Evolutionary conservation across 2,797 vertebrate species (phyloP).

Genomic region (Margarornis squamiger): DNA sequence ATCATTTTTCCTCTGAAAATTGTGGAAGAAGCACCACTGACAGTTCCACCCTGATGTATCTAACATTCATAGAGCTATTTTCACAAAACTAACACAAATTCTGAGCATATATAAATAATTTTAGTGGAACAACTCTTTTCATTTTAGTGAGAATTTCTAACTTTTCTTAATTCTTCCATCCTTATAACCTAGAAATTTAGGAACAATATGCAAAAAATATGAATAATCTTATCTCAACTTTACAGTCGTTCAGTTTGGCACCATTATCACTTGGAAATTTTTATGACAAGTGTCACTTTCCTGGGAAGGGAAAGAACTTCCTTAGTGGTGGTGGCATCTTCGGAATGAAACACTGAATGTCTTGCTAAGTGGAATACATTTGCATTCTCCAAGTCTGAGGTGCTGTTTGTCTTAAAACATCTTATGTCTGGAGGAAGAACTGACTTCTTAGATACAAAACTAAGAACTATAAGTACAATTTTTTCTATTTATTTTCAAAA

Average conservation of each 20-base stretch:
- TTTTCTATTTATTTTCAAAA: not conserved
- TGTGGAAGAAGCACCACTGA: not conserved
- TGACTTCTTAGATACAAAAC: not conserved
- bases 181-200: not conserved
- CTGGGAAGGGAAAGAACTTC: not conserved
- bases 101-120: not conserved
- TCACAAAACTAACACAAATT: not conserved
- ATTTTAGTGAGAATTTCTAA: not conserved
- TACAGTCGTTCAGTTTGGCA: not conserved
- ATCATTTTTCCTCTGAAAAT: not conserved
- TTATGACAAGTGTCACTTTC: not conserved
- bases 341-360: not conserved
- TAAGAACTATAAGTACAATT: not conserved
- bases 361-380: not conserved
- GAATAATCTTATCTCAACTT: not conserved
- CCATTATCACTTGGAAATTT: not conserved
- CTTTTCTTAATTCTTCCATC: not conserved
- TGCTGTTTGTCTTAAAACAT: not conserved
- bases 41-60: not conserved
- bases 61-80: not conserved
- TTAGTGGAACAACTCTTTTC: not conserved
- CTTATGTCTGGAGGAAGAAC: not conserved
- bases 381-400: not conserved
- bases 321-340: not conserved
- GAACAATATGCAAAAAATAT: not conserved